These are phyloP conservation scores for Apostichopus californicus DNA, from an alignment of 35 echinoderm and acorn worm species.

Conservation along the genomic window DNA sequence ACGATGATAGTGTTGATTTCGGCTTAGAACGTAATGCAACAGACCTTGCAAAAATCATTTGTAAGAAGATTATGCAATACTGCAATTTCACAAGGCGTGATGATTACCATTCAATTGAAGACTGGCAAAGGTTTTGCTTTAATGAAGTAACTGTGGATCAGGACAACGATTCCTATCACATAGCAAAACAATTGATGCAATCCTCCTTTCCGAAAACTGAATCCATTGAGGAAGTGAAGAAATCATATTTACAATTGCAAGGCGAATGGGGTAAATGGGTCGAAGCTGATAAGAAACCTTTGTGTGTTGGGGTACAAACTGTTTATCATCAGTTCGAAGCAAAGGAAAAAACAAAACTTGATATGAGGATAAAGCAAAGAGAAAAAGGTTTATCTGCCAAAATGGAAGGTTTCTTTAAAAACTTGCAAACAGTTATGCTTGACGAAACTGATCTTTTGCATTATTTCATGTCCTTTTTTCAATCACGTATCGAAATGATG, in stretches of 20 bases:
- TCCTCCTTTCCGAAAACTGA: not conserved
- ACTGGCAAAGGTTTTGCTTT: not conserved
- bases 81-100: not conserved
- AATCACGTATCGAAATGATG: not conserved
- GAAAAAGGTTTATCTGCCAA: not conserved
- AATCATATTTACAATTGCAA: not conserved
- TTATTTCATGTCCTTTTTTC: conserved; percentile 4
- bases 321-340: not conserved
- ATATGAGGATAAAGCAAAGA: not conserved
- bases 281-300: not conserved
- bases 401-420: not conserved
- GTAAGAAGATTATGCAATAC: not conserved
- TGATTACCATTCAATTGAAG: not conserved
- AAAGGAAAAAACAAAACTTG: not conserved
- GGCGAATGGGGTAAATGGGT: not conserved
- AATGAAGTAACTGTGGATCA: not conserved
- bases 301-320: not conserved
- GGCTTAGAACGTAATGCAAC: not conserved
- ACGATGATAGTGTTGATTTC: no score
- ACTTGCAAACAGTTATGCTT: not conserved
- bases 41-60: not conserved
- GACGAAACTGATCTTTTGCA: not conserved
- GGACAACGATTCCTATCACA: not conserved
- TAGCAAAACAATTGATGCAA: not conserved
- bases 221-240: not conserved